A percentile compares a stretch with the other conserved stretches of the same genome.
Evolutionary conservation across 2,888 invertebrate species (phyloP).

Genomic region (Drosophila borborema): DNA sequence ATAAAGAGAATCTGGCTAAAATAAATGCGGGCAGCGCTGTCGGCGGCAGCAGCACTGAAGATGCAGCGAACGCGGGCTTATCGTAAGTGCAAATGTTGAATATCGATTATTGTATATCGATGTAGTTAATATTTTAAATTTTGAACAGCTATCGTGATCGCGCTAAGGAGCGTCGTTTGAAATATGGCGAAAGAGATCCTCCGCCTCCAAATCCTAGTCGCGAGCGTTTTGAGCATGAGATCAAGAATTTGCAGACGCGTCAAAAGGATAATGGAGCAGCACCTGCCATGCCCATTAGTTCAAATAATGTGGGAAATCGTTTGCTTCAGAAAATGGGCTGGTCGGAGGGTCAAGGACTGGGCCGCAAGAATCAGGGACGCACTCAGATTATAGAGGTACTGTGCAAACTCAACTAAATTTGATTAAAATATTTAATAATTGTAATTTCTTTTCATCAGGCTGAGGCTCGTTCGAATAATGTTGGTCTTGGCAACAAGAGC

Average conservation of each 20-base stretch:
- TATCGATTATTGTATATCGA: not conserved
- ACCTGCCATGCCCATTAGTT: constrained; percentile 87
- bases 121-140: too few species aligned
- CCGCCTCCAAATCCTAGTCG: constrained; percentile 89
- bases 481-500: constrained; percentile 93
- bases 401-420: not conserved
- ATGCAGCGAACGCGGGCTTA: constrained; percentile 36
- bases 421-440: not conserved
- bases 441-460: constrained; percentile 54
- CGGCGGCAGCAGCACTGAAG: constrained; percentile 24
- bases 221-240: constrained; percentile 89
- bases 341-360: constrained; percentile 98
- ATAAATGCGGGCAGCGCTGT: constrained; percentile 35
- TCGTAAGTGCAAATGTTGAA: constrained; percentile 54
- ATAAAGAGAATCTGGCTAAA: constrained; percentile 92
- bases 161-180: constrained; percentile 97
- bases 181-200: constrained; percentile 95
- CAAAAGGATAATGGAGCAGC: constrained; percentile 78
- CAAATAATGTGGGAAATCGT: constrained; percentile 97
- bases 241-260: constrained; percentile 84
- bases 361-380: constrained; percentile 96
- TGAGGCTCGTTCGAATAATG: constrained; percentile 88
- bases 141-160: constrained; percentile 92
- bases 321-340: constrained; percentile 99
- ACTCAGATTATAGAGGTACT: constrained; percentile 94